Conservation (phyloP, 2,888 invertebrate species). For the Platycheirus rosarum region DNA sequence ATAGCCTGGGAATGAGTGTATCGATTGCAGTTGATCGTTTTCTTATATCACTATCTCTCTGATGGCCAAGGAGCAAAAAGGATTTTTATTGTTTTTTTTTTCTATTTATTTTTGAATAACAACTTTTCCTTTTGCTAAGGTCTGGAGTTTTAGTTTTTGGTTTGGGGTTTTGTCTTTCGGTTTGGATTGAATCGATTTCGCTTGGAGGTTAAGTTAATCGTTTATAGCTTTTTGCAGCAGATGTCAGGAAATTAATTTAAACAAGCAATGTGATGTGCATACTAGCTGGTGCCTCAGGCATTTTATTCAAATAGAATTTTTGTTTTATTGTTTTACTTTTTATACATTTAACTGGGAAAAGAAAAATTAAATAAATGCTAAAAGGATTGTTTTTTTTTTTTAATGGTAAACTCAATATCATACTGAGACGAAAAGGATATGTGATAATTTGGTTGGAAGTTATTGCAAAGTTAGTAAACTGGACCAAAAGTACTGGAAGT, state of each 20-base stretch:
- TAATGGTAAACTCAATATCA: no score
- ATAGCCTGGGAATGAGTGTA: slow-evolving; percentile 60
- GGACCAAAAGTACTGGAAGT: no score
- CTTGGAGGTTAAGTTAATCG: slow-evolving; percentile 33
- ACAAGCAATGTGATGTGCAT: slow-evolving; percentile 31
- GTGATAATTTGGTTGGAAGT: no score
- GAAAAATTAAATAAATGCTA: no score
- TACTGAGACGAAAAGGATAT: no score
- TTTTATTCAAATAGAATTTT: no score
- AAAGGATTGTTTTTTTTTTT: no score
- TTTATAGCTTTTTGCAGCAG: slow-evolving; percentile 36
- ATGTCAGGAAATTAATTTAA: slow-evolving; percentile 37
- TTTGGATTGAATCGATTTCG: slow-evolving; percentile 38
- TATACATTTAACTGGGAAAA: no score
- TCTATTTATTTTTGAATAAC: slow-evolving; percentile 51
- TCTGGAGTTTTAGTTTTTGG: slow-evolving; percentile 32
- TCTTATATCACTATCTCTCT: slow-evolving; percentile 39
- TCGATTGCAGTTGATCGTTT: slow-evolving; percentile 72
- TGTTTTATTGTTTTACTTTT: no score
- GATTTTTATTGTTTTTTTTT: slow-evolving; percentile 57
- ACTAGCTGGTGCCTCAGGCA: no score
- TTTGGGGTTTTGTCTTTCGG: slow-evolving; percentile 43
- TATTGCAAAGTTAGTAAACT: no score
- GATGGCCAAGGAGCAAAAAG: not conserved
- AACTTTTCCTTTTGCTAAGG: slow-evolving; percentile 6